Percentiles rank a stretch among this genome's conserved stretches.
These are phyloP conservation scores for Fregata magnificens DNA, from an alignment of 2,113 vertebrate species.

Conservation along the genomic window DNA sequence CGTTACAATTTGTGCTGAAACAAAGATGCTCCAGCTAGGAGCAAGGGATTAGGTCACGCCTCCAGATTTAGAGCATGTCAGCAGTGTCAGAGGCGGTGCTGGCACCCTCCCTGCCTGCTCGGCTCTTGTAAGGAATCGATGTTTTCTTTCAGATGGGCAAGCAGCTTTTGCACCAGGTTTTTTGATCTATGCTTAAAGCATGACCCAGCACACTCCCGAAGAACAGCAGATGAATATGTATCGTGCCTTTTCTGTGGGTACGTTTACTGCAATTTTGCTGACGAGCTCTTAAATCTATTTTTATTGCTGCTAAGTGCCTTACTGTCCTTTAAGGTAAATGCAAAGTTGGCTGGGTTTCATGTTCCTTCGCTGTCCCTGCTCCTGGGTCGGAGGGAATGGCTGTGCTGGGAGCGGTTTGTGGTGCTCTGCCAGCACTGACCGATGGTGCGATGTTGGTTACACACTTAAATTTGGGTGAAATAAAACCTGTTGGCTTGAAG, in stretches of 20 bases:
- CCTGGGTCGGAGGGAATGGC: fast-evolving
- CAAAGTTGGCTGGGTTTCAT: background rate
- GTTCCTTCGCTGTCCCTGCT: background rate
- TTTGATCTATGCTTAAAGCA: background rate
- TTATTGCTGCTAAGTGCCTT: slow-evolving; percentile 2
- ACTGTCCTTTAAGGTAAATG: background rate
- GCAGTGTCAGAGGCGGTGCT: fast-evolving
- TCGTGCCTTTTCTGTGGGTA: background rate
- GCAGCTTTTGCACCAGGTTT: background rate
- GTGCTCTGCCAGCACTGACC: background rate
- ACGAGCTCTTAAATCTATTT: slow-evolving; percentile 40
- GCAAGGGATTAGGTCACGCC: background rate
- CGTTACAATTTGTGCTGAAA: background rate
- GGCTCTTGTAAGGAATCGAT: fast-evolving
- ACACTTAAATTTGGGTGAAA: background rate
- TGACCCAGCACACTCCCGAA: background rate
- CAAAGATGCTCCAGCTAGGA: background rate
- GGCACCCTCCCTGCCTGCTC: background rate
- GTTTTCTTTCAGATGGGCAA: background rate
- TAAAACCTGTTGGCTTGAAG: background rate
- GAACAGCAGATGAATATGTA: background rate
- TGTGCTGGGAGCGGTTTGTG: background rate
- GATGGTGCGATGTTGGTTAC: fast-evolving
- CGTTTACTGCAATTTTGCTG: background rate
- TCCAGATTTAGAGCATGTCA: fast-evolving